Percentiles rank a stretch among this genome's conserved stretches.
phyloP scores from a whole-genome alignment of 30 jellyfish, hydroid and myxozoan genomes.

The Haliclystus octoradiatus region DNA sequence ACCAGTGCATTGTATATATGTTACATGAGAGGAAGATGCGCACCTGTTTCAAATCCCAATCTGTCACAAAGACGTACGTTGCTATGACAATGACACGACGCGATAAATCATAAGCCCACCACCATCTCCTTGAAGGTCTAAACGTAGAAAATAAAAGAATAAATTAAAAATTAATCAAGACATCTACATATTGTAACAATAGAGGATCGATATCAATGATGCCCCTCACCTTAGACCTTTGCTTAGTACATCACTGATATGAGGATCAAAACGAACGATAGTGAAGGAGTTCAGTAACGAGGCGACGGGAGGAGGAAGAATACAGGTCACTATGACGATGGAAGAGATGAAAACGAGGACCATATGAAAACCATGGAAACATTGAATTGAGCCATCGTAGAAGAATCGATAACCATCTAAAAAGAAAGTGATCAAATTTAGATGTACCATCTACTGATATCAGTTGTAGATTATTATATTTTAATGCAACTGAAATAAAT shows the following conservation, averaged over 20 bases:
- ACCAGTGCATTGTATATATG: not conserved
- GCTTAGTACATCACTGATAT: conserved; percentile 59
- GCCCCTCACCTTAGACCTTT: conserved; percentile 61
- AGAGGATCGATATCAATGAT: no score
- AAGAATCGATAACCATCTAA: conserved; percentile 32
- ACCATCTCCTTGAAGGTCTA: conserved; percentile 44
- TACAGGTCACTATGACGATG: conserved; percentile 25
- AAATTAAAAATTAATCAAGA: not conserved
- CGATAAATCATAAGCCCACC: conserved; percentile 58
- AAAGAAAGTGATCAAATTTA: not conserved
- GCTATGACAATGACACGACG: conserved; percentile 49
- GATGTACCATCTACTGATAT: no score
- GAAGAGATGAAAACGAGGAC: conserved; percentile 26
- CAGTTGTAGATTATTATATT: not conserved
- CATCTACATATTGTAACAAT: no score
- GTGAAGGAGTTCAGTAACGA: conserved; percentile 42
- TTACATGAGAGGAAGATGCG: not conserved
- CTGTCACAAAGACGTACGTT: conserved; percentile 28
- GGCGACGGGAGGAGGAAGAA: conserved; percentile 53
- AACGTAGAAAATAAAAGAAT: not conserved
- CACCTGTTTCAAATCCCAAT: conserved; percentile 27
- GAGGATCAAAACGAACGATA: conserved; percentile 35
- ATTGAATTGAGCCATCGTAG: conserved; percentile 54
- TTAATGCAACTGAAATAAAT: not conserved
- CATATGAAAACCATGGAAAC: conserved; percentile 38